Base-by-base conservation (phyloP, 1,140 invertebrate species). In the Lepidurus arcticus region DNA sequence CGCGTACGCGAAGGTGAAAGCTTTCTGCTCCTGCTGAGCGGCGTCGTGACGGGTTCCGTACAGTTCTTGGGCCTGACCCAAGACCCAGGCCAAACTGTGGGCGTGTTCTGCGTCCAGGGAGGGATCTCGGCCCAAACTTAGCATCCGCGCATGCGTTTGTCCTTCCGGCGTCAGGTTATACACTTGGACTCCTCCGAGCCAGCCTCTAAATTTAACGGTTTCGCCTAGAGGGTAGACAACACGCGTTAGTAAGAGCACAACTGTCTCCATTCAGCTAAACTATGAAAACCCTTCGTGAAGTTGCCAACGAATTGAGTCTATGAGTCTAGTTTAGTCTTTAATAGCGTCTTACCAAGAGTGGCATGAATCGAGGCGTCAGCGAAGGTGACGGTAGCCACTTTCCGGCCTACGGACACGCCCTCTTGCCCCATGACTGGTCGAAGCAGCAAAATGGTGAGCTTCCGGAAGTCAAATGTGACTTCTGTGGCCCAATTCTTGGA, bases 341-440 rank as follows among this genome's bases (percentile, higher is more conserved):
- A 78, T 11, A 80, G 45, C 80, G 85, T 85, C 86, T 16, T 84
- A 90, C 92, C 90, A 79, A 96, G 85, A 1, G 92, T 92, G n/a
- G 94, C 93, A 85, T 95, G 92, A 80, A 98, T 94, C 84, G 92
- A 91, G 1, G 95, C 95, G 83, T 94, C 92, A 42, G 91, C 91
- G 88, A 97, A 90, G 1, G 95, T 97, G 21, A 94, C 93, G 1
- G 95, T 98, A 44, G 94, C 95, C 80, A 98, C 94, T 88, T 98
- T 98, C 80, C 91, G 90, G 0, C 93, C 95, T 44, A 90, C 86
- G 42, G 91, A 84, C 80, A 85, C 87, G 80, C 90, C 90, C 80
- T 93, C 91, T 81, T 90, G 89, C 34, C 83, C 83, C 80, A 92
- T 86, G 0, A 93, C 89, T 8, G 93, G 92, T 79, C 94, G 87